Evolutionary conservation across 1,140 invertebrate species (phyloP), one percentile per base, ranked within the genome.

Genomic region (Thaumetopoea pityocampa): DNA sequence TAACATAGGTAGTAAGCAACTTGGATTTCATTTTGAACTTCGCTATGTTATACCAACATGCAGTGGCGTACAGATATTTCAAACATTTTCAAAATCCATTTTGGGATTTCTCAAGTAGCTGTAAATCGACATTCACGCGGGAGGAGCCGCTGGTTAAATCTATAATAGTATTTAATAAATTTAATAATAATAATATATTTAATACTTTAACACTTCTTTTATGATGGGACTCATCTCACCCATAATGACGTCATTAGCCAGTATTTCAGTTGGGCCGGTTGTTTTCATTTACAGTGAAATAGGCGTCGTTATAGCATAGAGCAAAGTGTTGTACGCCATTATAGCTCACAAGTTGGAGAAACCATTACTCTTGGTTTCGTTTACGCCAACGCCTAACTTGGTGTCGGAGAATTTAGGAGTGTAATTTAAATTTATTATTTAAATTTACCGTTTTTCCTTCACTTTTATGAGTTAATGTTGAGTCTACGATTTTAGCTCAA

Each of bases 271-370:
- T 56, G 50, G 53, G 36, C 57, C 58, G 71, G 64, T 67, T 69
- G 61, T 76, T 71, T 70, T 66, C 64, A 70, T 72, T 63, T 67
- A 60, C 58, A 56, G 40, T 20, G 38, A 51, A 54, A 58, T 69
- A 59, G 63, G 37, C 45, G 48, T 67, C 65, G 69, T 74, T 71
- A 71, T 23, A 24, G 59, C 49, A 66, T 67, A 72, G 62, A 69
- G 71, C 66, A 51, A 60, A 76, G 61, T 70, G 67, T 50, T 70
- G 71, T 72, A 64, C 50, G 59, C 61, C 64, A 68, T 73, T 73
- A 69, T 45, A 62, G 43, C 61, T 71, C 59, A 66, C 60, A 67
- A 53, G n/a, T n/a, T n/a, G n/a, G n/a, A n/a, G n/a, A 50, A 42
- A 46, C 51, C 62, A 69, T 72, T 66, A 67, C 48, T 71, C 61